Conservation (phyloP, 92 coral and sea anemone species). For the Porites cylindrica region DNA sequence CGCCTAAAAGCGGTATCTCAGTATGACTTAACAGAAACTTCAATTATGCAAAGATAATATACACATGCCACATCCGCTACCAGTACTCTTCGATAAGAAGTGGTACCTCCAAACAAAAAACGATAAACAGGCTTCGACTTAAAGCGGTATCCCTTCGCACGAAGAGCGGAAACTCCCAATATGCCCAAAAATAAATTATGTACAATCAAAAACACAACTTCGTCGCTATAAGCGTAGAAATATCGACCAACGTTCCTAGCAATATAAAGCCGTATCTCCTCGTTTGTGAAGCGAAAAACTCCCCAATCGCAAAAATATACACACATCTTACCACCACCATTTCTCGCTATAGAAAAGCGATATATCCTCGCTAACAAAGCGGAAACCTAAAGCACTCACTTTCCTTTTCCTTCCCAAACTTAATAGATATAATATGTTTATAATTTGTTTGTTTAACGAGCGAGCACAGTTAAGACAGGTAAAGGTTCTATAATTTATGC, state of each 20-base stretch:
- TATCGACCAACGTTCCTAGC: neutral
- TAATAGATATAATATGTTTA: too few species aligned
- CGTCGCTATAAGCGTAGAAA: too few species aligned
- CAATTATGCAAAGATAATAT: neutral
- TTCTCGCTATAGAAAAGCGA: neutral
- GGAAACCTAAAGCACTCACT: neutral
- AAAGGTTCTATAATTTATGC: too few species aligned
- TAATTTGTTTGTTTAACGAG: too few species aligned
- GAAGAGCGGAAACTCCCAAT: neutral
- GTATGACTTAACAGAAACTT: neutral
- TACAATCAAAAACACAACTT: too few species aligned
- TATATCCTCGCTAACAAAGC: neutral
- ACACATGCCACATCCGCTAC: neutral
- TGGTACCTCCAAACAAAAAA: constrained; percentile 1
- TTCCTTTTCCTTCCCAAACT: too few species aligned
- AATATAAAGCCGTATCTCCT: neutral
- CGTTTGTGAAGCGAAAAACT: too few species aligned
- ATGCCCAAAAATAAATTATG: neutral
- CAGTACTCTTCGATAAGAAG: too few species aligned
- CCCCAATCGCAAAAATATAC: neutral
- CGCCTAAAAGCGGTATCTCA: neutral
- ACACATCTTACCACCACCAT: neutral
- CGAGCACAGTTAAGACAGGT: too few species aligned
- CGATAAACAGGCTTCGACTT: neutral
- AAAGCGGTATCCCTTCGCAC: neutral